These are phyloP conservation scores for Sebastes oblongus DNA, from an alignment of 2,797 vertebrate species.

Conservation along the genomic window DNA sequence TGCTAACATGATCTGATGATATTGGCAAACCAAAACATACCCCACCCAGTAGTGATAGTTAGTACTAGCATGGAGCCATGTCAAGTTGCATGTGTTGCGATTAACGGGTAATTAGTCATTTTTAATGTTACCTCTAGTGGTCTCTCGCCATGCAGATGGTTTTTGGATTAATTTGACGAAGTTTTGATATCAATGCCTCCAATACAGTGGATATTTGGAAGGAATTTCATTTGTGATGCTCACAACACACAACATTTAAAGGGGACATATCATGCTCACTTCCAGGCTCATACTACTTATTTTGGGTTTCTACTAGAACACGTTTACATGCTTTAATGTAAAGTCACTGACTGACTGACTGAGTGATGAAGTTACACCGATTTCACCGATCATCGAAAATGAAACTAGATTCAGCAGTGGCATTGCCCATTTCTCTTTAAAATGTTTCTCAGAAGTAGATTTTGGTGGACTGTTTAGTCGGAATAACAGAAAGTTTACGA, in stretches of 20 bases:
- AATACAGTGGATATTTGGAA: neutral
- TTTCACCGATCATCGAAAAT: too few relatives aligned
- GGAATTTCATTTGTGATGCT: neutral
- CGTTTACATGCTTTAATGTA: too few relatives aligned
- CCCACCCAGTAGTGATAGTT: slow-evolving; percentile 58
- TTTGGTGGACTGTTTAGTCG: too few relatives aligned
- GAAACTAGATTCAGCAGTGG: too few relatives aligned
- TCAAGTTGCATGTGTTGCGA: slow-evolving; percentile 35
- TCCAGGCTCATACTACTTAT: neutral
- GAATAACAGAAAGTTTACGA: too few relatives aligned
- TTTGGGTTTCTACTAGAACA: neutral
- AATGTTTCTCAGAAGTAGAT: too few relatives aligned
- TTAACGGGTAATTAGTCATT: neutral
- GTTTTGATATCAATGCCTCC: neutral
- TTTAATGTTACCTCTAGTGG: neutral
- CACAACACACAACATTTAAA: neutral
- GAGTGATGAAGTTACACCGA: too few relatives aligned
- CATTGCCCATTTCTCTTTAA: too few relatives aligned
- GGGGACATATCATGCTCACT: too few relatives aligned
- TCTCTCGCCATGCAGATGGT: neutral
- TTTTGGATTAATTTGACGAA: slow-evolving; percentile 8
- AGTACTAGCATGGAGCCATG: slow-evolving; percentile 56
- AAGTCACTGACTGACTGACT: too few relatives aligned
- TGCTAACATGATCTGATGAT: slow-evolving; percentile 6
- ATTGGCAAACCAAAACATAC: neutral